These are phyloP conservation scores for Contarinia nasturtii DNA, from an alignment of 1,140 invertebrate species.

Conservation along the genomic window DNA sequence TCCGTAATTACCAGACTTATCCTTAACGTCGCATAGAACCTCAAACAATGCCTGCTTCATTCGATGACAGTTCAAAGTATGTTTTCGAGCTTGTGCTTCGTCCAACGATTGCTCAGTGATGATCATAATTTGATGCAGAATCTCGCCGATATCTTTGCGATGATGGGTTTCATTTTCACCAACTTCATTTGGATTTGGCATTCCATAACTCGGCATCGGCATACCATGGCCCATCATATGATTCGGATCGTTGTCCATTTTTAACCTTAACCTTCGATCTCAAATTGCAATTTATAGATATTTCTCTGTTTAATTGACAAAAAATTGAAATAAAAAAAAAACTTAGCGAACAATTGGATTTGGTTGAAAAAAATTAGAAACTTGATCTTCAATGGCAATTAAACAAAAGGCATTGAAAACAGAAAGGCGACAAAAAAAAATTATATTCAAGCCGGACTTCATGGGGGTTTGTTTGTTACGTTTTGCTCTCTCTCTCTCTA, in stretches of 20 bases:
- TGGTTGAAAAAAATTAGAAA: no score
- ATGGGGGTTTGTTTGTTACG: no score
- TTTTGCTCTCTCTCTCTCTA: no score
- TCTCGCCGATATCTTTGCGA: conserved; percentile 74
- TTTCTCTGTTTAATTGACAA: no score
- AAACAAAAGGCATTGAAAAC: no score
- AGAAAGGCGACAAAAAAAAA: no score
- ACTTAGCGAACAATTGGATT: no score
- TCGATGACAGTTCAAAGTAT: conserved; percentile 85
- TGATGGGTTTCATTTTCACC: conserved; percentile 52
- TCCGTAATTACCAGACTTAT: conserved; percentile 82
- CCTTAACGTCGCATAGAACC: conserved; percentile 94
- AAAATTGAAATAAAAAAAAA: no score
- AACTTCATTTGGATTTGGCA: conserved; percentile 45
- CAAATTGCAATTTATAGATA: no score
- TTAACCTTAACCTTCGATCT: no score
- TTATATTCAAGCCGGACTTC: no score
- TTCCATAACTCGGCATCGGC: conserved; percentile 56
- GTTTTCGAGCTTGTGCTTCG: conserved; percentile 94
- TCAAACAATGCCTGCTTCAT: conserved; percentile 93
- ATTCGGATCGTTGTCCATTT: conserved; percentile 55
- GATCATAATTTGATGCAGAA: conserved; percentile 96
- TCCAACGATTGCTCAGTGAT: conserved; percentile 96
- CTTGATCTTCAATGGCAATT: no score
- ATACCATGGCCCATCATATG: conserved; percentile 67